Evolutionary conservation across 2,113 vertebrate species (phyloP), one percentile per base, ranked within the genome.

Genomic region (Parotia lawesii): DNA sequence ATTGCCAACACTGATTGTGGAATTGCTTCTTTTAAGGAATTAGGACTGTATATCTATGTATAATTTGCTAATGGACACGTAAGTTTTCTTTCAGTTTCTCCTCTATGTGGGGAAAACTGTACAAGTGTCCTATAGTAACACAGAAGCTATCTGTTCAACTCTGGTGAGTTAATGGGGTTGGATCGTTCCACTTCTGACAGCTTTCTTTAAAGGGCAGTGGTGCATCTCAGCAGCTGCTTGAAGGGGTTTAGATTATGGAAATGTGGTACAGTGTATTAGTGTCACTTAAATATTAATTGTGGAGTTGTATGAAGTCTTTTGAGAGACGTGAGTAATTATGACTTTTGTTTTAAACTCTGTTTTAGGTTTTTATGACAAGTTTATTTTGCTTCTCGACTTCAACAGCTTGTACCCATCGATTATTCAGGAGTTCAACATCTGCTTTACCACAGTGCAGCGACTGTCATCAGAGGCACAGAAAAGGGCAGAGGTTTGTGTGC

Each of bases 341-440:
- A 51, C 38, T 96, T 96, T 10, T 90, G 60, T 94, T 95, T 22
- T 94, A 62, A 96, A 95, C 95, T 96, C 93, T 92, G 70, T 97
- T 85, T 79, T 86, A 99, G 99, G 99, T 97, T 99, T 99, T 98
- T 99, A 99, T 93, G 99, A 99, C 96, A 99, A 99, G 97, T 99
- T 99, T 97, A 97, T 99, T 97, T 98, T 99, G 97, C 98, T 99
- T 97, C 98, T 99, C 88, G 99, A 99, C 98, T 99, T 99, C 98
- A 99, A 99, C 97, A 99, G 99, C 95, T 97, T 99, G 97, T 99
- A 99, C 96, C 99, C 99, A 70, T 99, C 99, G 3, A 99, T 99
- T 97, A 99, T 99, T 95, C 99, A 99, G 85, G 99, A 99, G 97
- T 99, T 99, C 96, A 99, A 99, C 97, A 99, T 99, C 97, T 99